A percentile compares a stretch with the other conserved stretches of the same genome.
Conservation (phyloP, 1,140 invertebrate species). For the Drosophila ironensis region DNA sequence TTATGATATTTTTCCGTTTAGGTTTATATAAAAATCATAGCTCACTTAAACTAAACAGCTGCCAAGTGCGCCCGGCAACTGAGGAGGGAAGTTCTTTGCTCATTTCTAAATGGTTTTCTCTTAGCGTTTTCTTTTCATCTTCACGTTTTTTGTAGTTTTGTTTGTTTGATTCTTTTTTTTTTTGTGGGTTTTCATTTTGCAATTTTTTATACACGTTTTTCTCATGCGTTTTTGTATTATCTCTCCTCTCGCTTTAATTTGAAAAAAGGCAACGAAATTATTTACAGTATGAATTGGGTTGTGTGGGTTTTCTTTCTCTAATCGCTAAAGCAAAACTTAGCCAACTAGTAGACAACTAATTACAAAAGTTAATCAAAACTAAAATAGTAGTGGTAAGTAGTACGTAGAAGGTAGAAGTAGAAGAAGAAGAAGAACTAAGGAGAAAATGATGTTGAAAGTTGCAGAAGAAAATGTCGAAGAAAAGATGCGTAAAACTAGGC, state of each 20-base stretch:
- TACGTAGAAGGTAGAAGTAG: background rate
- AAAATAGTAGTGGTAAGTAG: slow-evolving; percentile 13
- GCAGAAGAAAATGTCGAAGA: slow-evolving; percentile 15
- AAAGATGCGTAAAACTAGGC: slow-evolving; percentile 27
- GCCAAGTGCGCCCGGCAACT: slow-evolving; percentile 66
- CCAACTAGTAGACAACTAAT: slow-evolving; percentile 47
- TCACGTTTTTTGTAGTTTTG: slow-evolving; percentile 1
- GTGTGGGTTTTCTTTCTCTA: slow-evolving; percentile 24
- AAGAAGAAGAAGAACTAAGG: background rate
- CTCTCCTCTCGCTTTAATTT: slow-evolving; percentile 47
- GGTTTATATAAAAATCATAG: slow-evolving; percentile 68
- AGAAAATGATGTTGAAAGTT: slow-evolving; percentile 2
- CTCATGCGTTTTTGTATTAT: slow-evolving; percentile 28
- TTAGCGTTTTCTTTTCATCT: slow-evolving; percentile 25
- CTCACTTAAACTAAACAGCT: slow-evolving; percentile 72
- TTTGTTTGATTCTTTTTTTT: slow-evolving; percentile 24
- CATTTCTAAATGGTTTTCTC: slow-evolving; percentile 69
- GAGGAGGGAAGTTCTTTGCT: slow-evolving; percentile 77
- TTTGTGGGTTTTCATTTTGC: slow-evolving; percentile 51
- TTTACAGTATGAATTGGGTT: slow-evolving; percentile 67
- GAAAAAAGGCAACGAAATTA: slow-evolving; percentile 70
- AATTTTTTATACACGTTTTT: slow-evolving; percentile 50
- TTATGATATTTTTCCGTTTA: slow-evolving; percentile 27
- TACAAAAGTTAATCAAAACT: slow-evolving; percentile 35
- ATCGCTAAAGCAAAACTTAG: slow-evolving; percentile 24